These are phyloP conservation scores for Salvelinus namaycush DNA, from an alignment of 2,113 vertebrate species.

Conservation along the genomic window DNA sequence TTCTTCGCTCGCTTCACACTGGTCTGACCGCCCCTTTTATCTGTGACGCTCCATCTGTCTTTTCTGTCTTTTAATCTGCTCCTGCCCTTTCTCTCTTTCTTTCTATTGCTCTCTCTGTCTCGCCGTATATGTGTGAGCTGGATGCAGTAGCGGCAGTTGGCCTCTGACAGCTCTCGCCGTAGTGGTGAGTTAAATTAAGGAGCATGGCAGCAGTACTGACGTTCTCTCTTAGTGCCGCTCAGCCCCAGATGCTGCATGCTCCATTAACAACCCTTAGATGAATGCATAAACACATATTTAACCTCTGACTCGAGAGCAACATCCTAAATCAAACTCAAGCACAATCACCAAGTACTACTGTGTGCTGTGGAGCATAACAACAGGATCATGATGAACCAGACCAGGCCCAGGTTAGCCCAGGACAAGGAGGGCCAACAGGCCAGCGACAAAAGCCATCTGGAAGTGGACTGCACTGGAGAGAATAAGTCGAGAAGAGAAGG, in stretches of 20 bases:
- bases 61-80: not conserved
- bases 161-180: not conserved
- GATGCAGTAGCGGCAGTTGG: not conserved
- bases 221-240: not conserved
- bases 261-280: conserved; percentile 4
- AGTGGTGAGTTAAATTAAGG: not conserved
- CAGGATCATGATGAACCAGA: too few species aligned
- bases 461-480: too few species aligned
- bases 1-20: not conserved
- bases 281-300: conserved; percentile 15
- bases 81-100: not conserved
- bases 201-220: conserved; percentile 25
- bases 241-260: conserved; percentile 26
- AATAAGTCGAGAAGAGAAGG: too few species aligned
- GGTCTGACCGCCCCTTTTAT: not conserved
- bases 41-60: not conserved
- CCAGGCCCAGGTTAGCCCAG: too few species aligned
- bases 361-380: too few species aligned
- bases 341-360: too few species aligned
- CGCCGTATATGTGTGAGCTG: not conserved
- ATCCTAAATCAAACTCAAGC: not conserved
- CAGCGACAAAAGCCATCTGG: too few species aligned
- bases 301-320: not conserved
- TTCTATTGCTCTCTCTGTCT: not conserved
- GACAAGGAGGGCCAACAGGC: too few species aligned